Evolutionary conservation across 2,113 vertebrate genomes (phyloP).

Genomic region (Trachemys scripta): DNA sequence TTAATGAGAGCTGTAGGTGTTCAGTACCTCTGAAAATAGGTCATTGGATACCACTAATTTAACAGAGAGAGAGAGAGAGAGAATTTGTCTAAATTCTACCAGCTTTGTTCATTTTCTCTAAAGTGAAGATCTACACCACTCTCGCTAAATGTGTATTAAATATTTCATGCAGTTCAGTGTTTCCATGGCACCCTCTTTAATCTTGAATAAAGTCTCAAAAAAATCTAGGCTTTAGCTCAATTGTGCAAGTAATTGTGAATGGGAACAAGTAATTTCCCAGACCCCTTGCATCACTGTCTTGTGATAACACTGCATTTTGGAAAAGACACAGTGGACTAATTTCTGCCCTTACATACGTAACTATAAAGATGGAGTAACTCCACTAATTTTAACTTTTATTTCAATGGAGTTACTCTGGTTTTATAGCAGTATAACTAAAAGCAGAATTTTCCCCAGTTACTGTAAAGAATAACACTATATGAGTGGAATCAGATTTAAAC

Average conservation of each 20-base stretch:
- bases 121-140: not conserved
- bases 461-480: not conserved
- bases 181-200: conserved; percentile 55
- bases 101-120: not conserved
- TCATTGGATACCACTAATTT: not conserved
- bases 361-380: not conserved
- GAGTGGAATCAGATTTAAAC: not conserved
- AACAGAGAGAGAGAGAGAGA: not conserved
- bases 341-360: not conserved
- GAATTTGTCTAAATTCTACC: conserved; percentile 5
- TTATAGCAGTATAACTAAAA: not conserved
- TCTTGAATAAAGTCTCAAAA: conserved; percentile 3
- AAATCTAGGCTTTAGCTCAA: conserved; percentile 50
- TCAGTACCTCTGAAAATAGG: not conserved
- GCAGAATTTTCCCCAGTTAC: not conserved
- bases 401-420: not conserved
- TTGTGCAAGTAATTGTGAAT: conserved; percentile 49
- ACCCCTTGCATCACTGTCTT: not conserved
- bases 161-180: conserved; percentile 4
- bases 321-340: not conserved
- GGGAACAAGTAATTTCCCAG: conserved; percentile 52
- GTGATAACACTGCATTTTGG: conserved; percentile 34
- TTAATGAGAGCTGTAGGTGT: not conserved
- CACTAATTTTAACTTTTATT: not conserved
- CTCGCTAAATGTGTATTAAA: conserved; percentile 1